Base-by-base conservation (phyloP, 2,888 invertebrate species). In the Micoletzkya japonica region DNA sequence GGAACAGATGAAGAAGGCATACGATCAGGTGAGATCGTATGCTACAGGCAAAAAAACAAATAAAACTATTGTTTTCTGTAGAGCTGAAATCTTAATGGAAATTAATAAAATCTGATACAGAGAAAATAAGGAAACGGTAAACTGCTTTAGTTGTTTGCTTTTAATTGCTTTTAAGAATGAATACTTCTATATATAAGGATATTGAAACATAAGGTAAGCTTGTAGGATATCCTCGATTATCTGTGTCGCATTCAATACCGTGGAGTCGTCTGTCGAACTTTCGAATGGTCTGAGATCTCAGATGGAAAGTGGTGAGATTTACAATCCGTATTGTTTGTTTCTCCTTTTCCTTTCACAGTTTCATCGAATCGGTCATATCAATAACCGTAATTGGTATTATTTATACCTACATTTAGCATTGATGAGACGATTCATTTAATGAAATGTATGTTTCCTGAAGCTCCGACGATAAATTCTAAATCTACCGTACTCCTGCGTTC, bases 211-310 rank as follows among this genome's bases (percentile, higher is more conserved):
- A 14, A n/a, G 14, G 24, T 67, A 50, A n/a, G 17, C 37, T 28
- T 75, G 52, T 68, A 83, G 81, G 81, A 83, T 69, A 72, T 83
- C 14, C 74, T 84, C 67, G 83, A 84, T 70, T 72, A 76, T 26
- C 64, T 81, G 60, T 84, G 84, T 68, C 59, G 76, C 30, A 67
- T 60, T 1, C 78, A 80, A 63, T 77, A 71, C 73, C 72, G 76
- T 30, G 81, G 79, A 4, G 72, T 82, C n/a, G 63, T 76, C 14
- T 84, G 84, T 70, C 74, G 78, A n/a, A 75, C 71, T 28, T 84
- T 84, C 70, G 76, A 76, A 20, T 82, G 79, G 74, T 58, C 70
- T 7, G 78, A 84, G 28, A 72, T 84, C 26, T 77, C 82, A 37
- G 84, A 84, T 73, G 84, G 84, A 32, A 76, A 80, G 59, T 84